Conservation (phyloP, 2,797 vertebrate genomes). For the Knipowitschia caucasica region DNA sequence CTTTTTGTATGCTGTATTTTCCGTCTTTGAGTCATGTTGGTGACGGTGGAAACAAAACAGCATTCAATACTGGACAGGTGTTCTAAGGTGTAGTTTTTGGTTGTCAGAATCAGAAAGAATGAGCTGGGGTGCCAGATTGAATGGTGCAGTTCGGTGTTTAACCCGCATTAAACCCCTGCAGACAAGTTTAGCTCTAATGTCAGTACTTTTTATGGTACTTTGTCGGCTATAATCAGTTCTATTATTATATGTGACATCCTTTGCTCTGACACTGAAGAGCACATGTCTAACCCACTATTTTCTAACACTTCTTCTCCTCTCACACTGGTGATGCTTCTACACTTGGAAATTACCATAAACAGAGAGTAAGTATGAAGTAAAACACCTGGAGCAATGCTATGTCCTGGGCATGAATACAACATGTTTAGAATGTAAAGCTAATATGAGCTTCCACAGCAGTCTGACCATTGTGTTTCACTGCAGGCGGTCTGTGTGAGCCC, state of each 20-base stretch:
- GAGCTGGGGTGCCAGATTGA: too few relatives aligned
- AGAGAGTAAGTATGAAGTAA: constrained; percentile 64
- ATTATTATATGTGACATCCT: not conserved
- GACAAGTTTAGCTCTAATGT: too few relatives aligned
- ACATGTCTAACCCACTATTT: constrained; percentile 40
- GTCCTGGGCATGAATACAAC: not conserved
- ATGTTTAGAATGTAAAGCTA: not conserved
- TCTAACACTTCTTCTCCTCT: constrained; percentile 55
- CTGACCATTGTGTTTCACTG: not conserved
- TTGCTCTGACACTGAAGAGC: constrained; percentile 17
- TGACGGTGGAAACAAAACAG: too few relatives aligned
- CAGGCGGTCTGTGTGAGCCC: not conserved
- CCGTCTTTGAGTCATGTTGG: too few relatives aligned
- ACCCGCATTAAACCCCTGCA: too few relatives aligned
- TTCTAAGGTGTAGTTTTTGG: too few relatives aligned
- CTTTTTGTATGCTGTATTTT: too few relatives aligned
- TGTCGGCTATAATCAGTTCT: too few relatives aligned
- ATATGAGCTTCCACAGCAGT: not conserved
- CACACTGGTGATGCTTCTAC: constrained; percentile 33
- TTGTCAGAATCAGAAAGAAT: too few relatives aligned
- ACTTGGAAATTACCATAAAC: constrained; percentile 55
- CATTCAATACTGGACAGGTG: too few relatives aligned
- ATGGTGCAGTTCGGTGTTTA: too few relatives aligned
- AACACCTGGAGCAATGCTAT: constrained; percentile 7
- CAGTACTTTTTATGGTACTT: too few relatives aligned